A percentile compares a stretch with the other conserved stretches of the same genome.
phyloP scores from a whole-genome alignment of 2,888 invertebrate genomes.

The Troglohyphantes excavatus region DNA sequence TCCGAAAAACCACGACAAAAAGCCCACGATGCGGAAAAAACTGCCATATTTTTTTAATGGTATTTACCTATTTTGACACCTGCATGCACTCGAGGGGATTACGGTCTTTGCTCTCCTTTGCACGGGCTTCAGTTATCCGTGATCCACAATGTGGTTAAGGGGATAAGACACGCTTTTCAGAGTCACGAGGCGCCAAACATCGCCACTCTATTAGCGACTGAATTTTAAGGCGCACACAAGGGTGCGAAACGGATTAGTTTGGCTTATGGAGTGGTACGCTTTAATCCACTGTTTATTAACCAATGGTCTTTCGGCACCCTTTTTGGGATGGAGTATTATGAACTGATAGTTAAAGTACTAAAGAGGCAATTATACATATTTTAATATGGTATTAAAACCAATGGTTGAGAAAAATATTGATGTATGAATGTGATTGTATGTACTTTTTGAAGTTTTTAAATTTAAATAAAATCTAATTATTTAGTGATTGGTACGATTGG shows the following conservation, averaged over 20 bases:
- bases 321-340: neutral
- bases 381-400: neutral
- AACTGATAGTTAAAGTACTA: neutral
- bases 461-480: too few species aligned
- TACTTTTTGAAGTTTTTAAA: too few species aligned
- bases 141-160: slow-evolving; percentile 47
- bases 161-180: slow-evolving; percentile 68
- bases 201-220: slow-evolving; percentile 57
- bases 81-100: slow-evolving; percentile 71
- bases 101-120: slow-evolving; percentile 29
- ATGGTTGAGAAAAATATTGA: too few species aligned
- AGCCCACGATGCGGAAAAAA: slow-evolving; percentile 25
- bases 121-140: slow-evolving; percentile 63
- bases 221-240: slow-evolving; percentile 29
- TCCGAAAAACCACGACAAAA: slow-evolving; percentile 60
- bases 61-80: slow-evolving; percentile 78
- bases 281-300: slow-evolving; percentile 18
- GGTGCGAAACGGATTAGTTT: slow-evolving; percentile 57
- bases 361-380: neutral
- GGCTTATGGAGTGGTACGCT: slow-evolving; percentile 27
- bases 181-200: slow-evolving; percentile 69
- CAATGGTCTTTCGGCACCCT: neutral
- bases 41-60: slow-evolving; percentile 50
- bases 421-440: too few species aligned
- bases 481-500: too few species aligned